A percentile compares a stretch with the other conserved stretches of the same genome.
These are phyloP conservation scores for Chrysopilus asiliformis DNA, from an alignment of 2,888 invertebrate species.

Conservation along the genomic window DNA sequence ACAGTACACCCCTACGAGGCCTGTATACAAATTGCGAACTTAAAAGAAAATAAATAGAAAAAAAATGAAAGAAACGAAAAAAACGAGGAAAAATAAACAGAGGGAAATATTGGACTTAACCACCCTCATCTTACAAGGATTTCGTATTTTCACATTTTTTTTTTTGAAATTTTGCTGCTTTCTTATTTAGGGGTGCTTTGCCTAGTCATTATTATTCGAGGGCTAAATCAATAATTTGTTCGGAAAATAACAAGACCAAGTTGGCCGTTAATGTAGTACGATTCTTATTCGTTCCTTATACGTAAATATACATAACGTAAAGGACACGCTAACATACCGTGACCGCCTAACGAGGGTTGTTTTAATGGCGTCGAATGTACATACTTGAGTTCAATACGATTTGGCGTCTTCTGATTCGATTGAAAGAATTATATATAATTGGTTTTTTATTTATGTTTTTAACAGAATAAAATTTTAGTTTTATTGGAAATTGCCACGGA, in stretches of 20 bases:
- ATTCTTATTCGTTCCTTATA: conserved; percentile 2
- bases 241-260: conserved; percentile 10
- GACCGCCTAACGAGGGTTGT: conserved; percentile 13
- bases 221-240: conserved; percentile 13
- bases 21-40: no score
- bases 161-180: conserved; percentile 5
- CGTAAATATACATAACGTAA: conserved; percentile 6
- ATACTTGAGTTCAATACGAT: no score
- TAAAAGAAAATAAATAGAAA: no score
- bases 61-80: conserved; percentile 3
- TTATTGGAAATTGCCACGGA: no score
- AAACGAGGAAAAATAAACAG: conserved; percentile 7
- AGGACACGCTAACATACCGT: conserved; percentile 9
- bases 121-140: conserved; percentile 4
- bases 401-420: no score
- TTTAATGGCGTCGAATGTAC: conserved; percentile 15
- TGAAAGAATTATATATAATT: no score
- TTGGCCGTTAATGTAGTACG: conserved; percentile 5
- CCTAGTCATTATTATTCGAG: no score
- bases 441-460: no score
- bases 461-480: no score
- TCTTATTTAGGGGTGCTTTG: no score
- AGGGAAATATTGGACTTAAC: conserved; percentile 10
- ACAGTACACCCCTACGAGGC: no score
- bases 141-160: conserved; percentile 3